Conservation (phyloP, 1,140 invertebrate genomes). For the Drosophila pseudoananassae region DNA sequence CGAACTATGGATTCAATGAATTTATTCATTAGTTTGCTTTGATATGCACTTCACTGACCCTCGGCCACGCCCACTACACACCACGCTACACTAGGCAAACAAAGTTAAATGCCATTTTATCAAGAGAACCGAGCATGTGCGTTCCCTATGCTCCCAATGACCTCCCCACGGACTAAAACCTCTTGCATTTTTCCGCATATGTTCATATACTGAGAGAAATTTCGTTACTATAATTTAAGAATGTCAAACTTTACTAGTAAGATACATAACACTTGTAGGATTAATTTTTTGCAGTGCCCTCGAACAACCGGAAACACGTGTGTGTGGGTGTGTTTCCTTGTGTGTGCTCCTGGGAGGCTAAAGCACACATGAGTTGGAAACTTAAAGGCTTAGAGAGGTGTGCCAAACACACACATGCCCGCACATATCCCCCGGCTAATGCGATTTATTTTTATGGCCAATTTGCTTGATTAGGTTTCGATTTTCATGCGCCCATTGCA, state of each 20-base stretch:
- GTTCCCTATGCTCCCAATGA: conserved; percentile 22
- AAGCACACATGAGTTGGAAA: conserved; percentile 66
- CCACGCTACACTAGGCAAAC: conserved; percentile 47
- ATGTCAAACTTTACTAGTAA: too few relatives aligned
- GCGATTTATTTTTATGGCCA: conserved; percentile 82
- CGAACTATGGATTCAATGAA: conserved; percentile 73
- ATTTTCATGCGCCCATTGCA: conserved; percentile 76
- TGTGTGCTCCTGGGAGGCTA: conserved; percentile 14
- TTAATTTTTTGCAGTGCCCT: neutral
- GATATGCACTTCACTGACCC: conserved; percentile 69
- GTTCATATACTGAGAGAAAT: neutral
- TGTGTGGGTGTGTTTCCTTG: conserved; percentile 4
- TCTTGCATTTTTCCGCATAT: conserved; percentile 21
- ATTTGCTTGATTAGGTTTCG: conserved; percentile 82
- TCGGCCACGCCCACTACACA: conserved; percentile 41
- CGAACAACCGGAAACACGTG: neutral
- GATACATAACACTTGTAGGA: neutral
- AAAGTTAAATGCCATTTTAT: conserved; percentile 69
- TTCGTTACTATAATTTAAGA: neutral
- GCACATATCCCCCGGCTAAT: conserved; percentile 53
- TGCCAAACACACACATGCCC: conserved; percentile 38
- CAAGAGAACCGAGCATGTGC: conserved; percentile 23
- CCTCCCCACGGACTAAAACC: neutral
- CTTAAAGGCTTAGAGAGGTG: conserved; percentile 69
- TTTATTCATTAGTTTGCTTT: conserved; percentile 81